Evolutionary conservation across 2,113 vertebrate genomes (phyloP).

Genomic region (Aleadryas rufinucha): DNA sequence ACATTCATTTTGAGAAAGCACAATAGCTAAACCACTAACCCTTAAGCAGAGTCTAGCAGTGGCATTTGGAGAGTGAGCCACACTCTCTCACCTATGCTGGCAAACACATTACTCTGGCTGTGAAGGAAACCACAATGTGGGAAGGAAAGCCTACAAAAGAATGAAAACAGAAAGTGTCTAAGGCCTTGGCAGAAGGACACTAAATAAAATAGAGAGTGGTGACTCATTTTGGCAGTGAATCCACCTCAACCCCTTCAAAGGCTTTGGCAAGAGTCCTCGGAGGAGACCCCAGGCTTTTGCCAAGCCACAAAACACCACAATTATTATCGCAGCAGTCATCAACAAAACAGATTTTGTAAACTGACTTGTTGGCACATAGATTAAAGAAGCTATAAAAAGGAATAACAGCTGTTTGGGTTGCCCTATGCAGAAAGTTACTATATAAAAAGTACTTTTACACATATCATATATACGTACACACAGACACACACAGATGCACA

Average conservation of each 20-base stretch:
- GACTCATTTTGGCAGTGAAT: slow-evolving; percentile 87
- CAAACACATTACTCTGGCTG: slow-evolving; percentile 79
- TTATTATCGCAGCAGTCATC: slow-evolving; percentile 84
- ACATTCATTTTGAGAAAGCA: slow-evolving; percentile 47
- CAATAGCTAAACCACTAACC: slow-evolving; percentile 42
- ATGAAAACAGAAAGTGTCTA: slow-evolving; percentile 89
- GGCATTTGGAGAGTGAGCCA: slow-evolving; percentile 62
- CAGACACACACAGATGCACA: slow-evolving; percentile 37
- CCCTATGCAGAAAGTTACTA: slow-evolving; percentile 74
- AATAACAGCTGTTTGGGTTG: slow-evolving; percentile 84
- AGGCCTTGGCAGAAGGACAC: slow-evolving; percentile 86
- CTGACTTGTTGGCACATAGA: slow-evolving; percentile 85
- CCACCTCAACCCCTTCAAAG: slow-evolving; percentile 84
- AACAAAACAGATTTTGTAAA: slow-evolving; percentile 88
- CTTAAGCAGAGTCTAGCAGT: slow-evolving; percentile 50
- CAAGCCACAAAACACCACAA: slow-evolving; percentile 87
- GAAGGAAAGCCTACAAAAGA: slow-evolving; percentile 83
- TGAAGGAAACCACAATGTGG: slow-evolving; percentile 86
- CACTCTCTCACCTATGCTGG: slow-evolving; percentile 82
- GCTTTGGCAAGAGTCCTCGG: slow-evolving; percentile 83
- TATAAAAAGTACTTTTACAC: slow-evolving; percentile 76
- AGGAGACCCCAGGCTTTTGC: slow-evolving; percentile 85
- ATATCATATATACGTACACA: slow-evolving; percentile 61
- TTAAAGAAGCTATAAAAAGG: slow-evolving; percentile 85
- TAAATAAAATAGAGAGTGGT: slow-evolving; percentile 84